These are phyloP conservation scores for Perognathus longimembris DNA, from an alignment of 2,113 vertebrate species.

Conservation along the genomic window DNA sequence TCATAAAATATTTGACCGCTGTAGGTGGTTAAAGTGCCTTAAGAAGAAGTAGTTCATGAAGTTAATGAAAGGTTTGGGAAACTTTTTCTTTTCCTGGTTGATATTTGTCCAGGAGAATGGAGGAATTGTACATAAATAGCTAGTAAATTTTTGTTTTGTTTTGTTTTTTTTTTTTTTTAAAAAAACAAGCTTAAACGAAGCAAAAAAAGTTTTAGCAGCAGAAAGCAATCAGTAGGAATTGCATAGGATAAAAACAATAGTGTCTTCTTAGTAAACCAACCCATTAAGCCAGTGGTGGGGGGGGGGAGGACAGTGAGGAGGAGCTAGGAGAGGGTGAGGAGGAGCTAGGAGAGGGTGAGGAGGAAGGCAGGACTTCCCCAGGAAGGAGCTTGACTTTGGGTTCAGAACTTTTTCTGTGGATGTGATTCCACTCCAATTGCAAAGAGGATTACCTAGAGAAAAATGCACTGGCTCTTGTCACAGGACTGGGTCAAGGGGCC, in stretches of 20 bases:
- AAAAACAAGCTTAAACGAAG: neutral
- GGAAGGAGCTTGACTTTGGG: neutral
- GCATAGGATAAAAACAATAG: neutral
- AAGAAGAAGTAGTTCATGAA: constrained; percentile 15
- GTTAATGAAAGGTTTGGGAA: constrained; percentile 39
- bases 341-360: rapidly evolving
- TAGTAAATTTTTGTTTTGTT: neutral
- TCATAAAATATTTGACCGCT: constrained; percentile 42
- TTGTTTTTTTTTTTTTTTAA: neutral
- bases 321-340: rapidly evolving
- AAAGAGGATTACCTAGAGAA: neutral
- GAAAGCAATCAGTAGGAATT: neutral
- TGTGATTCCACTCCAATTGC: neutral
- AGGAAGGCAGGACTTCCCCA: rapidly evolving
- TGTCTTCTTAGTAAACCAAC: neutral
- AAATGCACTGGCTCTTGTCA: rapidly evolving
- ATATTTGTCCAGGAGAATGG: constrained; percentile 32
- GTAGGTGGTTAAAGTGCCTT: constrained; percentile 22
- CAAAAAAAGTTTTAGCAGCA: neutral
- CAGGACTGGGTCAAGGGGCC: rapidly evolving
- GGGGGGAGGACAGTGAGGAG: too few relatives aligned
- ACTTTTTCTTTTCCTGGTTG: constrained; percentile 33
- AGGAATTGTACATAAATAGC: constrained; percentile 2
- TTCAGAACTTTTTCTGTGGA: neutral
- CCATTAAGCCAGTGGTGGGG: neutral